Base-by-base conservation (phyloP, 2,888 invertebrate genomes). In the Andrena camellia region DNA sequence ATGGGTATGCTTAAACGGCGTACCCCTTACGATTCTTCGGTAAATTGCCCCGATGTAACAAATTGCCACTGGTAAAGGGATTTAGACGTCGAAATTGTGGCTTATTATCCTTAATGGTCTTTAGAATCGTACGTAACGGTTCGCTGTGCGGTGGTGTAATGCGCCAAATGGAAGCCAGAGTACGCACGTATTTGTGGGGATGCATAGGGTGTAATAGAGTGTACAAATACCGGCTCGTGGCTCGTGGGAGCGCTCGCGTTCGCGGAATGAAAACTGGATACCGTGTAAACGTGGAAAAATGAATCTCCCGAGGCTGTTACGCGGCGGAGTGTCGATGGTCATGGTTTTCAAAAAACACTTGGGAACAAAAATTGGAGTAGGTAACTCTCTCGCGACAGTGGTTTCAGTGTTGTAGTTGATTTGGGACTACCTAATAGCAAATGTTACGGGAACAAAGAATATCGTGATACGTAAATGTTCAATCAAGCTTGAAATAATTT, bases 181-280 rank as follows among this genome's bases (percentile, higher is more conserved):
- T 54, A 71, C 52, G 77, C 77, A 64, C 71, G 66, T 71, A 50
- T 66, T 62, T 54, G 66, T 20, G 29, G 59, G 50, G 23, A 8
- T 52, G 59, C n/a, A 42, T 17, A 20, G 20, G 26, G 67, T 62
- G 80, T 71, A 79, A 80, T 79, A 67, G 80, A 71, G 70, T 70
- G 80, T 79, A 67, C 70, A 80, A 66, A 80, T 67, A 79, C 20
- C 17, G 71, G 48, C 23, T 77, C 29, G 31, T 20, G 60, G 59
- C 20, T 20, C n/a, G 6, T 20, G 57, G 29, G 70, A 31, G 20
- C 48, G 7, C 29, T 60, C 31, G 17, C 78, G 59, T 29, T 78
- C 4, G 62, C 48, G 71, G 48, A 26, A 33, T 42, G 54, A 66
- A 71, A 79, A 79, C 67, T 50, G 60, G 42, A 60, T 52, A 17